phyloP scores from a whole-genome alignment of 37 sponge, comb jelly and placozoan species.

The Bolinopsis microptera region DNA sequence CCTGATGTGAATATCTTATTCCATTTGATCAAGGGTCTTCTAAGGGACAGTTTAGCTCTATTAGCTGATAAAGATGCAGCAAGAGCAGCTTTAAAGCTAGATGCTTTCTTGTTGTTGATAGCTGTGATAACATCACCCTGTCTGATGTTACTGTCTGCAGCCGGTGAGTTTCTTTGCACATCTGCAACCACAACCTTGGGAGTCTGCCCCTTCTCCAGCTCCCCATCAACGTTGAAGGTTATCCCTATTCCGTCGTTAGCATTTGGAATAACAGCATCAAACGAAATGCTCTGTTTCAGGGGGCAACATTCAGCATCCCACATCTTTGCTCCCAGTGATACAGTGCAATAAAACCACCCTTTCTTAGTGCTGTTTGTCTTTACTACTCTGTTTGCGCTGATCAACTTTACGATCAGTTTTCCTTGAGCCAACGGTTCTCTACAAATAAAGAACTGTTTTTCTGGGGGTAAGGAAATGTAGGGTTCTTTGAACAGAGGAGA shows the following conservation, averaged over 20 bases:
- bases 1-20: slow-evolving; percentile 18
- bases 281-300: slow-evolving; percentile 26
- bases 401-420: slow-evolving; percentile 1
- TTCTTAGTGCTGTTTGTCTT: not conserved
- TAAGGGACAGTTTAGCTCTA: not conserved
- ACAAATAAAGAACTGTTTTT: not conserved
- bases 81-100: slow-evolving; percentile 33
- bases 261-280: slow-evolving; percentile 27
- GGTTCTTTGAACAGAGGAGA: slow-evolving; percentile 62
- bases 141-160: not conserved
- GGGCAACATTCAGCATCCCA: slow-evolving; percentile 53
- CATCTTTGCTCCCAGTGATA: not conserved
- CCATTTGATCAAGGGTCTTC: slow-evolving; percentile 24
- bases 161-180: slow-evolving; percentile 31
- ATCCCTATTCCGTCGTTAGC: slow-evolving; percentile 20
- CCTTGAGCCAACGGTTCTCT: not conserved
- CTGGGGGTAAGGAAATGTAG: not conserved
- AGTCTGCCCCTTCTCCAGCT: not conserved
- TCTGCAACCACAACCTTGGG: slow-evolving; percentile 3
- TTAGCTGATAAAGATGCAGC: slow-evolving; percentile 1
- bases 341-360: slow-evolving; percentile 6
- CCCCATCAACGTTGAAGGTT: not conserved
- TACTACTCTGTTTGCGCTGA: slow-evolving; percentile 45
- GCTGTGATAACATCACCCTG: slow-evolving; percentile 56
- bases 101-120: slow-evolving; percentile 24